Percentiles rank a stretch among this genome's conserved stretches.
Evolutionary conservation across 2,113 vertebrate species (phyloP).

Genomic region (Channa maculata): DNA sequence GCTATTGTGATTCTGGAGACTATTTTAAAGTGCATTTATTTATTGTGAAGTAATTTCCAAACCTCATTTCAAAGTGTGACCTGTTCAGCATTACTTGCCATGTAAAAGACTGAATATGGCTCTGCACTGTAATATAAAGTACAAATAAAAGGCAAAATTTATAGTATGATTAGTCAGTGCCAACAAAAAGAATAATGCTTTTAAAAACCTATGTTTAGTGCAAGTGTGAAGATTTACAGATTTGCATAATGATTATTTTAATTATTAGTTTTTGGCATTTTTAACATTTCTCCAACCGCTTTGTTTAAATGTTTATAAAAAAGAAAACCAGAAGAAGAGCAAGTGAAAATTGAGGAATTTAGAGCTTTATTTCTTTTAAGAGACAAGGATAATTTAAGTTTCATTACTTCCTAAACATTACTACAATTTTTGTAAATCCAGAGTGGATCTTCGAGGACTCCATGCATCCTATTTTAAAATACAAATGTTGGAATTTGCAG

Average conservation of each 20-base stretch:
- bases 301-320: too few relatives aligned
- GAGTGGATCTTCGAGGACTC: neutral
- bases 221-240: too few relatives aligned
- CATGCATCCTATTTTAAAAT: neutral
- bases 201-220: neutral
- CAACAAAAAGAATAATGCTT: neutral
- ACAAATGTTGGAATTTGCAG: neutral
- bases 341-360: too few relatives aligned
- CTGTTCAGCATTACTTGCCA: conserved; percentile 11
- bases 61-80: conserved; percentile 7
- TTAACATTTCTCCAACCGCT: too few relatives aligned
- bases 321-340: too few relatives aligned
- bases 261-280: too few relatives aligned
- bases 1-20: conserved; percentile 26
- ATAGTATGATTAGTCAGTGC: neutral
- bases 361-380: too few relatives aligned
- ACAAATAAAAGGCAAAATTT: neutral
- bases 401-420: too few relatives aligned
- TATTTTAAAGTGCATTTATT: conserved; percentile 20
- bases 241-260: too few relatives aligned
- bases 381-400: too few relatives aligned
- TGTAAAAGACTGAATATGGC: neutral
- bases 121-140: neutral
- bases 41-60: conserved; percentile 22
- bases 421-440: too few relatives aligned